These are phyloP conservation scores for Rhizomys pruinosus DNA, from an alignment of 2,113 vertebrate genomes.

Conservation along the genomic window DNA sequence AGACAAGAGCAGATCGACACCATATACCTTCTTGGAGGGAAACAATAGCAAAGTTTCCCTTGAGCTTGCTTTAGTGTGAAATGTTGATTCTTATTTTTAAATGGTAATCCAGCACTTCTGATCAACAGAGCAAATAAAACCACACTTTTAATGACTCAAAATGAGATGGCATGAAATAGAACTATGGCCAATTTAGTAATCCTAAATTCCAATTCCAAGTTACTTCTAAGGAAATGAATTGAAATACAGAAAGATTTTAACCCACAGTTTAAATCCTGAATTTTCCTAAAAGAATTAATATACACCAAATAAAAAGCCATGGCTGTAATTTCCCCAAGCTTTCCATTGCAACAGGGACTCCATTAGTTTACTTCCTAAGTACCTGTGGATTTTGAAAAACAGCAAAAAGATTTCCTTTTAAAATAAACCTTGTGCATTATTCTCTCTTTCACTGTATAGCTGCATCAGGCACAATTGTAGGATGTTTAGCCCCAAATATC, in stretches of 20 bases:
- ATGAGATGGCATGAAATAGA: not conserved
- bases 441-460: not conserved
- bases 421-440: not conserved
- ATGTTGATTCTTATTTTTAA: conserved; percentile 11
- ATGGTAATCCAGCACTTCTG: not conserved
- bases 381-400: not conserved
- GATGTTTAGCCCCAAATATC: not conserved
- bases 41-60: not conserved
- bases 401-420: not conserved
- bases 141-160: not conserved
- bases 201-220: not conserved
- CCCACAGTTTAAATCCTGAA: not conserved
- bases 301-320: not conserved
- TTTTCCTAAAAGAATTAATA: not conserved
- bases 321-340: not conserved
- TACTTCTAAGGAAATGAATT: conserved; percentile 8
- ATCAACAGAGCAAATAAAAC: conserved; percentile 28
- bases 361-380: not conserved
- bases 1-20: not conserved
- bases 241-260: not conserved
- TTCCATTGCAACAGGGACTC: not conserved
- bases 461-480: not conserved
- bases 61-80: not conserved
- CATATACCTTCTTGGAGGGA: not conserved
- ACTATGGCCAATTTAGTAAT: not conserved